These are phyloP conservation scores for Calliopum simillimum DNA, from an alignment of 2,888 invertebrate genomes.

Conservation along the genomic window DNA sequence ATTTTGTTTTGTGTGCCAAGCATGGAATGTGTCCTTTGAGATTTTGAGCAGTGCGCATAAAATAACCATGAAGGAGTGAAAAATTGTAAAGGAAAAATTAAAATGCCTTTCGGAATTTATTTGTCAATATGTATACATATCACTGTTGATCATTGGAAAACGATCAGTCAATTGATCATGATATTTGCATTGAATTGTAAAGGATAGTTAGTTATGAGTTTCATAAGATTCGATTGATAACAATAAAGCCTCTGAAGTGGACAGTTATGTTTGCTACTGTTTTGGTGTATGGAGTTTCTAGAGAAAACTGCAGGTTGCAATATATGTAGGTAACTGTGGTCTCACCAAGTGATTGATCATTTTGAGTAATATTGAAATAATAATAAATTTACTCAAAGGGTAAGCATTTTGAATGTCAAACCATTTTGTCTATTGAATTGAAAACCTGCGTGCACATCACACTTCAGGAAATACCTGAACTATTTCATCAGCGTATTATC, in stretches of 20 bases:
- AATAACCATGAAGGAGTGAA: constrained; percentile 9
- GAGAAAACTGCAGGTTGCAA: background rate
- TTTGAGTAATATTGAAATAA: too few species aligned
- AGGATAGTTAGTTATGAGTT: background rate
- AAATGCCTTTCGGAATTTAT: background rate
- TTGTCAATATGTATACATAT: constrained; percentile 15
- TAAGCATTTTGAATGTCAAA: too few species aligned
- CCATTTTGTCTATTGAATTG: too few species aligned
- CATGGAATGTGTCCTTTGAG: constrained; percentile 16
- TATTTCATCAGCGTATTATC: too few species aligned
- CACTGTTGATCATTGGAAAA: background rate
- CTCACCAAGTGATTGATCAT: background rate
- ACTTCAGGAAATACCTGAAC: too few species aligned
- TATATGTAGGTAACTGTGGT: background rate
- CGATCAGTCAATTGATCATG: background rate
- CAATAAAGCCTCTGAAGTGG: background rate
- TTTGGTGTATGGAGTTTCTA: background rate
- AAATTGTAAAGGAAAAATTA: background rate
- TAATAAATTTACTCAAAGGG: too few species aligned
- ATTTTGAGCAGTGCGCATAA: background rate
- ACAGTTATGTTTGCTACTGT: constrained; percentile 5
- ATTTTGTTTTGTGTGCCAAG: background rate
- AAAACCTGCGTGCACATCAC: too few species aligned
- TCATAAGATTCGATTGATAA: background rate
- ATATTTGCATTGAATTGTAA: background rate